Conservation (phyloP, 2,888 invertebrate species). For the Smittia aterrima region DNA sequence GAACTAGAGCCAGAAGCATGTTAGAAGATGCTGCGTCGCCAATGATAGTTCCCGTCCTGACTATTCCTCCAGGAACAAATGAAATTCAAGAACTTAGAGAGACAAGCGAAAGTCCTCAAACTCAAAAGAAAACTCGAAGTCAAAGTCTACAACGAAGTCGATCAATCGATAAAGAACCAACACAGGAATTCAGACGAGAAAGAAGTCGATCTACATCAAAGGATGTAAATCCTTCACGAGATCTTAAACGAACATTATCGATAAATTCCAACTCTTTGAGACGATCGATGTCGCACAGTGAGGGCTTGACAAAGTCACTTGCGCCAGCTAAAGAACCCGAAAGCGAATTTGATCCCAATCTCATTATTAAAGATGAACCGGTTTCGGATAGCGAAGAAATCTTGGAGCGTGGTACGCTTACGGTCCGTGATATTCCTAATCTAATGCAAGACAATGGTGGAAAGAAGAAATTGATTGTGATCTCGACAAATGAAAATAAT, state of each 20-base stretch:
- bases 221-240: too few relatives aligned
- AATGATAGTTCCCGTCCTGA: background rate
- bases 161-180: background rate
- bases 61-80: background rate
- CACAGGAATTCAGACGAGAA: too few relatives aligned
- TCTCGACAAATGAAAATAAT: conserved; percentile 12
- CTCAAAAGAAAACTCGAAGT: background rate
- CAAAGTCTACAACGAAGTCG: background rate
- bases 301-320: background rate
- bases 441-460: background rate
- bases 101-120: background rate
- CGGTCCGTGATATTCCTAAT: background rate
- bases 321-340: background rate
- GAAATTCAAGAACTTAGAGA: conserved; percentile 6
- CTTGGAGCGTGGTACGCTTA: conserved; percentile 45
- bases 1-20: background rate
- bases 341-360: background rate
- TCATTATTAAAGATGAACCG: conserved; percentile 43
- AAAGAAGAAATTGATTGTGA: conserved; percentile 17
- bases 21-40: background rate
- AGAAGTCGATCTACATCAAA: too few relatives aligned
- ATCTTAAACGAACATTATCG: background rate
- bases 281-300: background rate
- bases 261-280: background rate
- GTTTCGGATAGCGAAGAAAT: conserved; percentile 46